These are phyloP conservation scores for Lordiphosa collinella DNA, from an alignment of 1,140 invertebrate species.

Conservation along the genomic window DNA sequence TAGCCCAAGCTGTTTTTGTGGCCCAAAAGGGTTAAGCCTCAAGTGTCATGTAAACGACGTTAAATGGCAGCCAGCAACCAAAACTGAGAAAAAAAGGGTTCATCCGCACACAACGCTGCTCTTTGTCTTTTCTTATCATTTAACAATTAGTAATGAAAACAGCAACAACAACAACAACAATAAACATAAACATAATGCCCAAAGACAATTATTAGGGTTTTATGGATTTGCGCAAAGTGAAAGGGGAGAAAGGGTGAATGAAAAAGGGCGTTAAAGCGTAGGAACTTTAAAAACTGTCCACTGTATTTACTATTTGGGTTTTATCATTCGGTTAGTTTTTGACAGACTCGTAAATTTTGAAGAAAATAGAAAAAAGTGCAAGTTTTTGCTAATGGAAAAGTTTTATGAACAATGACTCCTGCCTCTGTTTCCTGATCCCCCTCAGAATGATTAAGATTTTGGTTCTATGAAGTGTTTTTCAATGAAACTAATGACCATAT, in stretches of 20 bases:
- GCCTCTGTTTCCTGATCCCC: too few relatives aligned
- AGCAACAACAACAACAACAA: constrained; percentile 33
- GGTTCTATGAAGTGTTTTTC: too few relatives aligned
- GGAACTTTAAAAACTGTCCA: too few relatives aligned
- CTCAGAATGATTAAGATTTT: too few relatives aligned
- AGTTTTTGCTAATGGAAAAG: too few relatives aligned
- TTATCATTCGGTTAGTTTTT: too few relatives aligned
- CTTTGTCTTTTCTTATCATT: constrained; percentile 32
- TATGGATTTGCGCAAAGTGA: constrained; percentile 31
- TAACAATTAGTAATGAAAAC: constrained; percentile 61
- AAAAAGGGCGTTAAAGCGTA: background rate
- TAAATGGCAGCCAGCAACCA: constrained; percentile 40
- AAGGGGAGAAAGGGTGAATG: background rate
- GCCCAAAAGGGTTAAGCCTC: constrained; percentile 46
- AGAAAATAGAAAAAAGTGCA: too few relatives aligned
- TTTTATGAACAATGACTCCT: too few relatives aligned
- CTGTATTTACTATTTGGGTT: too few relatives aligned
- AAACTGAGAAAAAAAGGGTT: constrained; percentile 42
- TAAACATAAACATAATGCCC: constrained; percentile 69
- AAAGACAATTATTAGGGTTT: constrained; percentile 70
- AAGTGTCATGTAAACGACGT: constrained; percentile 72
- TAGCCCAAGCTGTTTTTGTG: constrained; percentile 23
- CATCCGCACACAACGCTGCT: constrained; percentile 10
- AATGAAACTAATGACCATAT: too few relatives aligned
- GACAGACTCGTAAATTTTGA: too few relatives aligned